A percentile compares a stretch with the other conserved stretches of the same genome.
phyloP scores from a whole-genome alignment of 2,888 invertebrate species.

The Lottia scabra region DNA sequence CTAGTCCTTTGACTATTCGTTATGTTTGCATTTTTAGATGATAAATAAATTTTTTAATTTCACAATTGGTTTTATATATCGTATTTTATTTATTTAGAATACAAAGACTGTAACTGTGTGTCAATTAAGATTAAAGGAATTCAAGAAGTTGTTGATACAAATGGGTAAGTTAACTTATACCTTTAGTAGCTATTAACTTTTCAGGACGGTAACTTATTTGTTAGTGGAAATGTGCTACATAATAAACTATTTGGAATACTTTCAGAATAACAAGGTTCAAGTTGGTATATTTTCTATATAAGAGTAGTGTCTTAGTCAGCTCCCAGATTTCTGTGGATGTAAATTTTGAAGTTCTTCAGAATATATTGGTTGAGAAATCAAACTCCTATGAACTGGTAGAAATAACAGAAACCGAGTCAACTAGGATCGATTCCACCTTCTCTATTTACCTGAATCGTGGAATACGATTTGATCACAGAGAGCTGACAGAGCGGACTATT shows the following conservation, averaged over 20 bases:
- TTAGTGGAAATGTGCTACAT: too few species aligned
- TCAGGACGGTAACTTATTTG: too few species aligned
- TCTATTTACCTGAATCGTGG: not conserved
- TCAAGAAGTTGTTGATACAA: not conserved
- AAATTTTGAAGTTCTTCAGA: not conserved
- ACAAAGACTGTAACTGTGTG: not conserved
- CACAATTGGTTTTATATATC: too few species aligned
- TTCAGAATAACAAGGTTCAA: not conserved
- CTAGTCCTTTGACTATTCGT: too few species aligned
- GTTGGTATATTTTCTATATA: not conserved
- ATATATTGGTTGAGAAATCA: not conserved
- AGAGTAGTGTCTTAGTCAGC: not conserved
- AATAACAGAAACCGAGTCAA: not conserved
- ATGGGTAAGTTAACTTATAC: not conserved
- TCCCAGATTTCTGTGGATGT: not conserved
- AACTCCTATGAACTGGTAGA: not conserved
- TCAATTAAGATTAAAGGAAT: not conserved
- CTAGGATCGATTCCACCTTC: not conserved
- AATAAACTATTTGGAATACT: too few species aligned
- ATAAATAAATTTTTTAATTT: too few species aligned
- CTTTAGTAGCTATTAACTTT: too few species aligned
- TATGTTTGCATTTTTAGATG: too few species aligned
- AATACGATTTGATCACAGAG: not conserved
- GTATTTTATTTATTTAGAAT: not conserved
- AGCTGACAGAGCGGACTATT: too few species aligned